Evolutionary conservation across 2,888 invertebrate species (phyloP).

Genomic region (Alloscopus bannaensis): DNA sequence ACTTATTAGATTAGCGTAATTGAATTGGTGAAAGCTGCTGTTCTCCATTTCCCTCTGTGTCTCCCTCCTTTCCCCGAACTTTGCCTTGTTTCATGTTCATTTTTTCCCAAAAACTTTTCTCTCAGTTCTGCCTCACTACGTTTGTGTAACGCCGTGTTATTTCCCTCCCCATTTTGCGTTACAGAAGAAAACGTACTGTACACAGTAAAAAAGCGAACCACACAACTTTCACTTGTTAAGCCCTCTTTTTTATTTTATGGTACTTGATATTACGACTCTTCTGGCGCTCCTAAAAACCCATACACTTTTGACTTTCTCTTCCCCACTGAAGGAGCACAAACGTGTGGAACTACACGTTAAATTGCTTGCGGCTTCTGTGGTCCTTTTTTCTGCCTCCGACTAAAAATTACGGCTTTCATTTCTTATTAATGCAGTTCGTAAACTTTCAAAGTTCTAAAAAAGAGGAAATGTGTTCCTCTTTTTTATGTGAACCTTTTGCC

Average conservation of each 20-base stretch:
- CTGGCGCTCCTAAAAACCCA: not conserved
- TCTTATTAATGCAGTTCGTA: not conserved
- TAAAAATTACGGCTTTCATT: constrained; percentile 17
- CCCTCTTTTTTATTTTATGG: constrained; percentile 11
- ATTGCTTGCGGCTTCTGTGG: no score
- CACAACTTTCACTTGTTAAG: not conserved
- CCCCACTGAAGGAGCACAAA: no score
- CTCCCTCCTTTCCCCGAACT: constrained; percentile 5
- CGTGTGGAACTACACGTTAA: no score
- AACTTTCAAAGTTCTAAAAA: not conserved
- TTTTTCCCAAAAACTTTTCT: constrained; percentile 17
- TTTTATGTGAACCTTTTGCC: constrained; percentile 33
- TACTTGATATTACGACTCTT: not conserved
- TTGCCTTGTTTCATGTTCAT: not conserved
- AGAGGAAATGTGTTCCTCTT: not conserved
- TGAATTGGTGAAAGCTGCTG: constrained; percentile 64
- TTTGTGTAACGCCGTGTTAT: not conserved
- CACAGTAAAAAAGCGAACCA: no score
- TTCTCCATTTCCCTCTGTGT: constrained; percentile 32
- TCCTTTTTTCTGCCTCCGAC: no score
- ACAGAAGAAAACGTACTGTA: not conserved
- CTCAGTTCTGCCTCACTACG: not conserved
- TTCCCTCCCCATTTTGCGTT: not conserved
- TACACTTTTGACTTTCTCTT: no score
- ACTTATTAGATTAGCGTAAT: constrained; percentile 68